Base-by-base conservation (phyloP, 2,797 vertebrate species). In the Liparis tanakae region DNA sequence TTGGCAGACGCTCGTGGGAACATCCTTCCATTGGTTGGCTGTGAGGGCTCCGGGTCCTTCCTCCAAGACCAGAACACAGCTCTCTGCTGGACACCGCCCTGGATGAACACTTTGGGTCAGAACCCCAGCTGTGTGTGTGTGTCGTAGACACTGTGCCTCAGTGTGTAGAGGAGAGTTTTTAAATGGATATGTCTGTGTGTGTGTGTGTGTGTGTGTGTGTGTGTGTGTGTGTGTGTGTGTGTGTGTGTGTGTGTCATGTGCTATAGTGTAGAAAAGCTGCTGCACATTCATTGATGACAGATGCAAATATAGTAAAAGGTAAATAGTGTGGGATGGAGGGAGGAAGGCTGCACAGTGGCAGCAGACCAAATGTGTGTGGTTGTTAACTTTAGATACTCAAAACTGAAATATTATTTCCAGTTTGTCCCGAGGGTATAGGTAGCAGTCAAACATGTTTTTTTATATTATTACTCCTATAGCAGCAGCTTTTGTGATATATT, bases 31-130 rank as follows among this genome's bases (percentile, higher is more conserved):
- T 78, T 90, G 85, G 92, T 96, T 0, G 95, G 96, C 82, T 95
- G 93, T 1, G 94, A 95, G 67, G 85, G 90, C 2, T 94, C 92
- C 14, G 85, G 77, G 33, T 87, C 89, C 39, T 61, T 95, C 33
- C 84, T 98, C 60, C 92, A 94, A 59, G 89, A 92, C 0, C 95
- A 96, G 82, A 94, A 92, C 97, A 97, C 85, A 97, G 97, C 80
- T 78, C 87, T 22, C 89, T 98, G 65, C 92, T 97, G 68, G 74
- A 89, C 64, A 94, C 94, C 72, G 95, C 97, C 87, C 88, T 69
- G 95, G 95, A 41, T 13, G 10, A 41, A 41, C 39, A 41, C 39
- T 67, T 39, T 46, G 20, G 50, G 6, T 54, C 22, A 44, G 25
- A 30, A 44, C 12, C 20, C 57, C n/a, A 41, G 34, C 34, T 18